Conservation (phyloP, 2,888 invertebrate genomes). For the Nemotelus pantherinus region DNA sequence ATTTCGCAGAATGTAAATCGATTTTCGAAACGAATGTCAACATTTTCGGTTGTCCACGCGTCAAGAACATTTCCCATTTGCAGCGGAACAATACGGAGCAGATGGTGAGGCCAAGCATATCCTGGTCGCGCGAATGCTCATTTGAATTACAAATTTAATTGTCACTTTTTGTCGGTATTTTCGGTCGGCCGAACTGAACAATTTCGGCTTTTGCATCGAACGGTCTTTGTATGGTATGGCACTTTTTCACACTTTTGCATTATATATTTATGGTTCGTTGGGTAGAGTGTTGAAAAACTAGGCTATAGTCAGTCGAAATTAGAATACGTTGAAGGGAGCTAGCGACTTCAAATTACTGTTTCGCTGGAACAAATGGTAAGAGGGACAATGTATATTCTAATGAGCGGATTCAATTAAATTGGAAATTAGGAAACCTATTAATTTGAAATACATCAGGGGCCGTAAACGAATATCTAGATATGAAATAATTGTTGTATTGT, state of each 20-base stretch:
- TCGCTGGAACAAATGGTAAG: no score
- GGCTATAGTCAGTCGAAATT: no score
- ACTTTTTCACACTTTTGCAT: slow-evolving; percentile 1
- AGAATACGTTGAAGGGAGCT: no score
- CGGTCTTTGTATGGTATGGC: background rate
- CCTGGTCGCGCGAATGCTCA: background rate
- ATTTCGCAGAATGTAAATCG: slow-evolving; percentile 13
- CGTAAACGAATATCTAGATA: no score
- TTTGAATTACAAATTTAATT: slow-evolving; percentile 36
- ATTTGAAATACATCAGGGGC: no score
- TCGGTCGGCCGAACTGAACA: background rate
- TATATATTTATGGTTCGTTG: no score
- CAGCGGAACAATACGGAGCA: background rate
- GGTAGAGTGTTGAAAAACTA: no score
- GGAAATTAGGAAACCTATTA: no score
- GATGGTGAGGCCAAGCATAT: background rate
- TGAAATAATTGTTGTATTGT: no score
- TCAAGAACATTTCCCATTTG: background rate
- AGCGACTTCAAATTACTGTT: no score
- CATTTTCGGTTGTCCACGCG: background rate
- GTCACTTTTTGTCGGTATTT: background rate
- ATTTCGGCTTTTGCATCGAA: background rate
- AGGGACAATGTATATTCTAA: no score
- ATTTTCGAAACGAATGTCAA: slow-evolving; percentile 1
- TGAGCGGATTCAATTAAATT: no score